Conservation (phyloP, 2,113 vertebrate genomes). For the Oreochromis niloticus region DNA sequence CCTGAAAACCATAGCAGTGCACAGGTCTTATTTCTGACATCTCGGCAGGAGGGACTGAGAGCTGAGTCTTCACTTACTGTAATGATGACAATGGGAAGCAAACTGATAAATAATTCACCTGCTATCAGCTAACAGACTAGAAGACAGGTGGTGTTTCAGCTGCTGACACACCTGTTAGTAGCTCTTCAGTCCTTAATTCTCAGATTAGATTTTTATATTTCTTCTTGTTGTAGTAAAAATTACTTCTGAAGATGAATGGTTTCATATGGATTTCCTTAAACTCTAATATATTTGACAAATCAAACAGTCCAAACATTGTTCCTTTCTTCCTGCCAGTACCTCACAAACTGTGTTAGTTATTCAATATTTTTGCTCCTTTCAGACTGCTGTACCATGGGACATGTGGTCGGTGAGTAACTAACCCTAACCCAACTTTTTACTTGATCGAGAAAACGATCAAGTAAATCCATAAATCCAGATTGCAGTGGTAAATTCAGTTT, state of each 20-base stretch:
- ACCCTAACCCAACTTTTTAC: not conserved
- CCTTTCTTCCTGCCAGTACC: not conserved
- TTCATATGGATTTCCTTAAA: not conserved
- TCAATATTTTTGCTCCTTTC: constrained; percentile 1
- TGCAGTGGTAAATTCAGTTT: not conserved
- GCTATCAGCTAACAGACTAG: not conserved
- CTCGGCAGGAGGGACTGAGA: not conserved
- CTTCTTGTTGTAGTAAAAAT: not conserved
- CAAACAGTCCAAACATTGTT: not conserved
- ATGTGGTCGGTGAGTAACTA: constrained; percentile 87
- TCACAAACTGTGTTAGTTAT: not conserved
- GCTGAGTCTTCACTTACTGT: not conserved
- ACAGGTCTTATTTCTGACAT: not conserved
- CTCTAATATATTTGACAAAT: not conserved
- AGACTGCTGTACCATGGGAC: constrained; percentile 93
- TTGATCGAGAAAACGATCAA: not conserved
- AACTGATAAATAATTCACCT: not conserved
- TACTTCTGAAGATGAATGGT: not conserved
- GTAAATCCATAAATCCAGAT: not conserved
- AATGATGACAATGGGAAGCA: not conserved
- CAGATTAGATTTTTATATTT: not conserved
- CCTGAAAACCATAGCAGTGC: not conserved
- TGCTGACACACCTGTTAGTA: not conserved
- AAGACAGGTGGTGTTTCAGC: not conserved
- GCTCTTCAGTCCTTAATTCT: not conserved